phyloP scores from a whole-genome alignment of 2,113 vertebrate species.

The Lampris megalopsis region DNA sequence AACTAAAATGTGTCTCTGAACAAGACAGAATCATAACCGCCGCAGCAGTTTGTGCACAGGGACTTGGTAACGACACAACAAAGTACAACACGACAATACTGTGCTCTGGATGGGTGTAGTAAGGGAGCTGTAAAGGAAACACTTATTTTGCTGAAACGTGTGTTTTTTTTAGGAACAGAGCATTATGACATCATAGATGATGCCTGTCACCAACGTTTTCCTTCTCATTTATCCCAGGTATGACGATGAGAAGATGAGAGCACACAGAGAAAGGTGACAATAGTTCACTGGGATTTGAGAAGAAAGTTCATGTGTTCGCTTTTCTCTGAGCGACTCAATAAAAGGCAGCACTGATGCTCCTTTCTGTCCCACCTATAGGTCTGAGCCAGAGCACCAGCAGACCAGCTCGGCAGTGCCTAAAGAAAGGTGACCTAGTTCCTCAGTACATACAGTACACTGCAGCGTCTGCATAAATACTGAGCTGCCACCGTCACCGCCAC shows the following conservation, averaged over 20 bases:
- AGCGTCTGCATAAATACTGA: neutral
- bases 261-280: constrained; percentile 87
- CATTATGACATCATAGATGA: neutral
- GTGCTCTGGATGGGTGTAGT: too few species aligned
- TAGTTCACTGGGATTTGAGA: neutral
- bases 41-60: too few species aligned
- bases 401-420: constrained; percentile 48
- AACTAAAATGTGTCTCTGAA: too few species aligned
- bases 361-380: constrained; percentile 55
- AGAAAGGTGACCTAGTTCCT: constrained; percentile 75
- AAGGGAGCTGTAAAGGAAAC: too few species aligned
- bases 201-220: neutral
- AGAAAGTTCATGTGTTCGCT: neutral
- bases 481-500: neutral
- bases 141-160: neutral
- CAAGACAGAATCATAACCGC: too few species aligned
- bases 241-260: constrained; percentile 90
- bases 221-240: constrained; percentile 79
- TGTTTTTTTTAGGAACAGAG: neutral
- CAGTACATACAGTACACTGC: neutral
- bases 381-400: constrained; percentile 72
- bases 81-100: too few species aligned
- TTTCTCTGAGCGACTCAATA: neutral
- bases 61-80: neutral
- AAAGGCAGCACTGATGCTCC: neutral